A percentile compares a stretch with the other conserved stretches of the same genome.
These are phyloP conservation scores for Ciconia stormi DNA, from an alignment of 2,113 vertebrate genomes.

Conservation along the genomic window DNA sequence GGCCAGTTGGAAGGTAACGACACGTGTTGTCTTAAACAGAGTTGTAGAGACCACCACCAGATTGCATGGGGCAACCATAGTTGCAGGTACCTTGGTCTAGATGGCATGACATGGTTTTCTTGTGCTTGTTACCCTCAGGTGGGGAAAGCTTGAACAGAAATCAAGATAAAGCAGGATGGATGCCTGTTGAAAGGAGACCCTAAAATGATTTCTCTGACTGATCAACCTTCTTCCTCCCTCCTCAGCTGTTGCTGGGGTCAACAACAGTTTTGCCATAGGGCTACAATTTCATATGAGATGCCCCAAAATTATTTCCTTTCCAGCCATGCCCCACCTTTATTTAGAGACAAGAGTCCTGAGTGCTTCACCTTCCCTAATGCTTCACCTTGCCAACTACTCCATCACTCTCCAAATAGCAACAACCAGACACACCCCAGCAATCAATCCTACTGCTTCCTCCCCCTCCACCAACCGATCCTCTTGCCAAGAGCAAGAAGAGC, in stretches of 20 bases:
- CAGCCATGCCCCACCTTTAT: background rate
- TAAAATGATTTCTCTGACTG: background rate
- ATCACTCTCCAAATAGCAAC: background rate
- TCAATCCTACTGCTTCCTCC: background rate
- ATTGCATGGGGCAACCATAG: background rate
- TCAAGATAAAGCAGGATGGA: background rate
- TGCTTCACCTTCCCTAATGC: background rate
- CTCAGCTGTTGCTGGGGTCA: background rate
- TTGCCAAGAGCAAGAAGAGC: conserved; percentile 37
- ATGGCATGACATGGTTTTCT: background rate
- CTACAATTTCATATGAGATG: background rate
- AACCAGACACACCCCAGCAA: background rate
- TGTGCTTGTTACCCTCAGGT: background rate
- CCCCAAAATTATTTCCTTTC: background rate
- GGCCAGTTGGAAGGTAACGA: background rate
- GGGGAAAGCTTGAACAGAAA: background rate
- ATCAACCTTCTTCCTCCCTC: background rate
- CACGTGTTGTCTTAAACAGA: accelerated
- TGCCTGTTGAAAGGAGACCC: background rate
- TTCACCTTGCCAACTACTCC: background rate
- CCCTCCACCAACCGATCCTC: background rate
- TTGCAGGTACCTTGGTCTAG: background rate
- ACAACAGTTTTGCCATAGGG: background rate
- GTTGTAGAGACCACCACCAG: background rate
- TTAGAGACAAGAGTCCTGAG: background rate